phyloP scores from a whole-genome alignment of 2,797 vertebrate genomes.

The Buceros bicornis region DNA sequence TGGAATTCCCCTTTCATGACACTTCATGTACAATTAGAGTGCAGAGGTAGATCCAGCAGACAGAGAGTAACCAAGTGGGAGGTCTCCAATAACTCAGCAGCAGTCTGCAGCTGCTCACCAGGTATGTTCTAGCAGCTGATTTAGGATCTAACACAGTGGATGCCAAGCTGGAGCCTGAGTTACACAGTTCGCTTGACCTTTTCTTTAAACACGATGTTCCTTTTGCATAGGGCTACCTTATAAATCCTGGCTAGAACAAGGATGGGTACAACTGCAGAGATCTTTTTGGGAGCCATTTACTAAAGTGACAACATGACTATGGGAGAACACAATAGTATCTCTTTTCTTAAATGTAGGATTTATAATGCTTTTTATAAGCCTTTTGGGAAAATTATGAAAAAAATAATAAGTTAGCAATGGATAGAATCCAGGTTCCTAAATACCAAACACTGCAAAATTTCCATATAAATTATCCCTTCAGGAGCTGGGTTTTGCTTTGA shows the following conservation, averaged over 20 bases:
- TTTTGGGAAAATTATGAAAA: slow-evolving; percentile 76
- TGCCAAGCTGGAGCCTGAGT: slow-evolving; percentile 35
- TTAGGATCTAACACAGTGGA: not conserved
- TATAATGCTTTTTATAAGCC: slow-evolving; percentile 71
- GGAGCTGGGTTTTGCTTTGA: slow-evolving; percentile 78
- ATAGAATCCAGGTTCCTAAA: slow-evolving; percentile 74
- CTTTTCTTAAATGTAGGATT: slow-evolving; percentile 45
- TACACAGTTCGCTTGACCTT: slow-evolving; percentile 34
- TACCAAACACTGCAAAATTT: slow-evolving; percentile 77
- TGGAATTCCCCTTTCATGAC: slow-evolving; percentile 67
- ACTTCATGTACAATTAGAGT: slow-evolving; percentile 12
- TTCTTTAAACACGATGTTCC: slow-evolving; percentile 1
- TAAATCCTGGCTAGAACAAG: not conserved
- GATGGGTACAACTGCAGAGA: not conserved
- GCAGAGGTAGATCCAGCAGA: slow-evolving; percentile 28
- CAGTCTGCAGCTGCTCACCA: slow-evolving; percentile 54
- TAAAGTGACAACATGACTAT: not conserved
- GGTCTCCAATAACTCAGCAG: slow-evolving; percentile 45
- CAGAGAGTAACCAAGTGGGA: slow-evolving; percentile 45
- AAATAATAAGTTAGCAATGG: slow-evolving; percentile 75
- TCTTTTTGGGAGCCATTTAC: not conserved
- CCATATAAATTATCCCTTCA: slow-evolving; percentile 84
- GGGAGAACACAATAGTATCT: not conserved
- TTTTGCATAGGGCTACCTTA: not conserved
- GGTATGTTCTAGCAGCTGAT: slow-evolving; percentile 47